Evolutionary conservation across 2,888 invertebrate species (phyloP), one percentile per base, ranked within the genome.

Genomic region (Sphaerophoria taeniata): DNA sequence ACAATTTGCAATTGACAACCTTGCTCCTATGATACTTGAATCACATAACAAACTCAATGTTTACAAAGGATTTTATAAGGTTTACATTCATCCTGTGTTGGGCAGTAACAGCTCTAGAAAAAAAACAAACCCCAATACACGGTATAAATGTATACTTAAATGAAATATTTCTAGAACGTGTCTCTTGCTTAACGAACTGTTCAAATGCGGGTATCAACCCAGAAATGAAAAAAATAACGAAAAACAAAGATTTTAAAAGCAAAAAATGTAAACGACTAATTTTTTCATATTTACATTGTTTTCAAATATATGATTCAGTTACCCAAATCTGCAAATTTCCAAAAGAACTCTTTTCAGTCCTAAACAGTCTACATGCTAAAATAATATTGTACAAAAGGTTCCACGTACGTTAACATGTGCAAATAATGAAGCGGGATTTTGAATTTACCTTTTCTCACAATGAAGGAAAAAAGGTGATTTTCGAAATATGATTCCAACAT

Each of bases 131-230:
- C 49, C 49, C 56, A 79, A 69, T 61, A 31, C 24, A 67, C 51
- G 53, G 49, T 16, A 33, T 61, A 61, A n/a, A n/a, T n/a, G n/a
- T n/a, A n/a, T 60, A 47, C 53, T 69, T 74, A 58, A 58, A 72
- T 73, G 16, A 65, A 65, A 65, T 14, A 14, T 49, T 69, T 51
- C 31, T 51, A 65, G 39, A 90, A 91, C 91, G 90, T 91, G 90
- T 91, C 91, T 91, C 90, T 91, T 92, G 91, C 91, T 92, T 91
- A 92, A 92, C 92, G 91, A 92, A 92, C 91, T 91, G 90, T 91
- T 88, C 89, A 91, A 91, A 92, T 91, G 91, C 91, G 91, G 91
- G 92, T 89, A 90, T 88, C 39, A 61, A 47, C 72, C 77, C 7
- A 6, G 45, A 49, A 49, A 63, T 5, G 6, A 16, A 16, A 9